Evolutionary conservation across 2,113 vertebrate species (phyloP), one percentile per base, ranked within the genome.

Genomic region (Calypte anna): DNA sequence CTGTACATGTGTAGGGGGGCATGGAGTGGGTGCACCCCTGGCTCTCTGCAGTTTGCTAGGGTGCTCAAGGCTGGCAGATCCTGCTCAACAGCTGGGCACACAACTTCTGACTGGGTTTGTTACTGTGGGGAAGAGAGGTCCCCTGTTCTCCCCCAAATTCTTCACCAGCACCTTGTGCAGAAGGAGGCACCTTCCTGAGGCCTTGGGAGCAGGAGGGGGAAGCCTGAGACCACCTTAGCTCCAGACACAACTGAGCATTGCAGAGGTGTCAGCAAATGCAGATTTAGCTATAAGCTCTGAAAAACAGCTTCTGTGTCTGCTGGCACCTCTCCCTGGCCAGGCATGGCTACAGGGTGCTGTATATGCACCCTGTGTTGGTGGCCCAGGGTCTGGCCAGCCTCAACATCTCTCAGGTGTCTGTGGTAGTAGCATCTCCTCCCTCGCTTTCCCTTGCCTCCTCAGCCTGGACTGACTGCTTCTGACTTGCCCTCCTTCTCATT

Each of bases 21-120:
- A 69, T 1, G 1, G 24, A 9, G 40, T 0, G 2, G n/a, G 24
- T 1, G 0, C n/a, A 30, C 1, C n/a, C 33, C 51, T 46, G 33
- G 8, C 15, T 48, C 38, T 38, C 54, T 22, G 33, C 27, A 55
- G 23, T 38, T 81, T 62, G 21, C 31, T 80, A 5, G 5, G 27
- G 12, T 77, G 64, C 36, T 46, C 4, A 5, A 57, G 70, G 28
- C 63, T 83, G 77, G 61, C 31, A 25, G 31, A 0, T 2, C 30
- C 67, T 27, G 51, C 25, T 14, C 1, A 2, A 36, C 23, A 21
- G 15, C 33, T 24, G 44, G 23, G 20, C 27, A 55, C 16, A 17
- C 12, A 48, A 12, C 46, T 86, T 46, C 67, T 50, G 31, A 9
- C 30, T 10, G 19, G 19, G 14, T 43, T 76, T 59, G 46, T 22